Conservation (phyloP, 2,113 vertebrate genomes). For the Jacana jacana region DNA sequence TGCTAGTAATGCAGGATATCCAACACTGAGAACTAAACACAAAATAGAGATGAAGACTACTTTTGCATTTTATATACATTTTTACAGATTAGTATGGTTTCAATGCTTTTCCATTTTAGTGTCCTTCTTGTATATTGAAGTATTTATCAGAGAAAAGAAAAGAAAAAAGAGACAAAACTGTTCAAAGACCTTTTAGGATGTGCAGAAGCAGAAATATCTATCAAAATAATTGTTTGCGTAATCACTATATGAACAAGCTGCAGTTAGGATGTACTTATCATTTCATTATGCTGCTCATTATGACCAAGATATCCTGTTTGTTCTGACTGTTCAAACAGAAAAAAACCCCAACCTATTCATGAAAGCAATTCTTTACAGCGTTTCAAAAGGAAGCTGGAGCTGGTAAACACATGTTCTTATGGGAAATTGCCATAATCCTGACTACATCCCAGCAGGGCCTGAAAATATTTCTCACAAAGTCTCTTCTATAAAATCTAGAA, state of each 20-base stretch:
- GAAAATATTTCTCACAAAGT: constrained; percentile 67
- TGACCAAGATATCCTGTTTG: constrained; percentile 54
- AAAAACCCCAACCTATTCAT: background rate
- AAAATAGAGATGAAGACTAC: background rate
- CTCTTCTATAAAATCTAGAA: constrained; percentile 62
- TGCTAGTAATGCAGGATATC: background rate
- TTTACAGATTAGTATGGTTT: background rate
- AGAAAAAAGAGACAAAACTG: background rate
- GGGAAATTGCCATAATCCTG: constrained; percentile 56
- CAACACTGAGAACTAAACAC: background rate
- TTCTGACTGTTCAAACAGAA: constrained; percentile 47
- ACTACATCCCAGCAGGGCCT: constrained; percentile 60
- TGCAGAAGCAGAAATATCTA: background rate
- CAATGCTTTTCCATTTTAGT: background rate
- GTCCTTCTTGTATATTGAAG: background rate
- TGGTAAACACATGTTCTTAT: constrained; percentile 76
- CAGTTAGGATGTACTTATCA: background rate
- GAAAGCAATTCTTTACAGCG: constrained; percentile 38
- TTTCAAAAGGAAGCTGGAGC: constrained; percentile 65
- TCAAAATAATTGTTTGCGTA: background rate
- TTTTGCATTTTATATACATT: background rate
- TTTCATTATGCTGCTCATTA: constrained; percentile 17
- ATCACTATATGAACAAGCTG: constrained; percentile 5
- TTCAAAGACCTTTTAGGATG: background rate
- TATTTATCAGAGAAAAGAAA: background rate